Conservation (phyloP, 2,797 vertebrate species). For the Calcarius lapponicus region DNA sequence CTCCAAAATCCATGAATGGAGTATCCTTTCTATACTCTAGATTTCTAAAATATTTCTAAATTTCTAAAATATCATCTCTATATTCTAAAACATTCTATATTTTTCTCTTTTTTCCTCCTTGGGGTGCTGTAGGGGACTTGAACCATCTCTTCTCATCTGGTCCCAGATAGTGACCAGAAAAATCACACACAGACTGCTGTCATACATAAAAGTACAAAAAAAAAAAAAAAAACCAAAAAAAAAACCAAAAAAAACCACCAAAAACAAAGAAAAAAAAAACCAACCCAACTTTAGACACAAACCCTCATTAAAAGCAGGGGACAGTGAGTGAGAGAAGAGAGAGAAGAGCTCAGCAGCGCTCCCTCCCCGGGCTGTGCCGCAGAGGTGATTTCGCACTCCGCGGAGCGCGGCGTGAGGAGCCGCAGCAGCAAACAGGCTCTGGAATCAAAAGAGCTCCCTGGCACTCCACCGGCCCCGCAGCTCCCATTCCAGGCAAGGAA, state of each 20-base stretch:
- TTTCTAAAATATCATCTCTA: neutral
- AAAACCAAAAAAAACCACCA: neutral
- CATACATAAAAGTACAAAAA: fast-evolving
- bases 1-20: neutral
- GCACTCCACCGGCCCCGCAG: neutral
- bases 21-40: neutral
- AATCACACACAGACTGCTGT: fast-evolving
- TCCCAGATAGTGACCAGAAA: fast-evolving
- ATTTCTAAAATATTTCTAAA: no score
- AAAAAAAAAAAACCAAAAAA: neutral
- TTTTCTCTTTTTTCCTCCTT: neutral
- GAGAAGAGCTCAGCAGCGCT: neutral
- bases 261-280: neutral
- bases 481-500: neutral
- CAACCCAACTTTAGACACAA: fast-evolving
- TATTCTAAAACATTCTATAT: fast-evolving
- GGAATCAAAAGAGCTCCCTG: neutral
- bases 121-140: neutral
- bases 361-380: neutral
- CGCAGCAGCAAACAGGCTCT: neutral
- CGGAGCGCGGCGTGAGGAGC: neutral
- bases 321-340: neutral
- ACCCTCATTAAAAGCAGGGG: neutral
- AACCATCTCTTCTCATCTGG: neutral
- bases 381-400: neutral